phyloP scores from a whole-genome alignment of 2,888 invertebrate species.

The Periphyllus acericola region DNA sequence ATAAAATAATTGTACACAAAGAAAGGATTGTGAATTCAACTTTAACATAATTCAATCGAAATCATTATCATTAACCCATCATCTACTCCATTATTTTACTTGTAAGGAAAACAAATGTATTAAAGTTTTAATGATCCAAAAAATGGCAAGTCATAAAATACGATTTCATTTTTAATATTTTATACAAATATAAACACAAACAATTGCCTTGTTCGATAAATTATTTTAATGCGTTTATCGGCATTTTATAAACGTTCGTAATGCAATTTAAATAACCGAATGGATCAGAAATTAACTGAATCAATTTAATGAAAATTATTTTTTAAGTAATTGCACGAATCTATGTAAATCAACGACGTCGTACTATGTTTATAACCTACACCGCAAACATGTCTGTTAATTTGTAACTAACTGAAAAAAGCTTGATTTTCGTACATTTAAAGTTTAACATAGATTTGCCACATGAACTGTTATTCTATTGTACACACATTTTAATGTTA shows the following conservation, averaged over 20 bases:
- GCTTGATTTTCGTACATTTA: no score
- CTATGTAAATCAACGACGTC: no score
- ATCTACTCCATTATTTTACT: background rate
- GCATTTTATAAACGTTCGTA: background rate
- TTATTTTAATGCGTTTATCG: background rate
- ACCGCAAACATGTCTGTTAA: no score
- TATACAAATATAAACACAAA: background rate
- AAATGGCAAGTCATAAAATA: background rate
- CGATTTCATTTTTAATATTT: background rate
- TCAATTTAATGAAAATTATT: background rate
- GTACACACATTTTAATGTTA: no score
- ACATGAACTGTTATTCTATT: no score
- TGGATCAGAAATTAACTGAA: background rate
- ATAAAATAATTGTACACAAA: slow-evolving; percentile 4
- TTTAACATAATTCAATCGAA: background rate
- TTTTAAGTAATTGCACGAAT: background rate
- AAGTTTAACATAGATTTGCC: no score
- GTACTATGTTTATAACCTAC: no score
- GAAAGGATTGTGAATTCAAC: slow-evolving; percentile 8
- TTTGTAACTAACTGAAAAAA: no score
- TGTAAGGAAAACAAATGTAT: background rate
- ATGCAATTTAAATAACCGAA: background rate
- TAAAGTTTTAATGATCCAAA: background rate
- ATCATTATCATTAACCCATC: background rate
- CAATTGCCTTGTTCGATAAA: no score